Conservation (phyloP, 2,113 vertebrate genomes). For the Thamnaconus septentrionalis region DNA sequence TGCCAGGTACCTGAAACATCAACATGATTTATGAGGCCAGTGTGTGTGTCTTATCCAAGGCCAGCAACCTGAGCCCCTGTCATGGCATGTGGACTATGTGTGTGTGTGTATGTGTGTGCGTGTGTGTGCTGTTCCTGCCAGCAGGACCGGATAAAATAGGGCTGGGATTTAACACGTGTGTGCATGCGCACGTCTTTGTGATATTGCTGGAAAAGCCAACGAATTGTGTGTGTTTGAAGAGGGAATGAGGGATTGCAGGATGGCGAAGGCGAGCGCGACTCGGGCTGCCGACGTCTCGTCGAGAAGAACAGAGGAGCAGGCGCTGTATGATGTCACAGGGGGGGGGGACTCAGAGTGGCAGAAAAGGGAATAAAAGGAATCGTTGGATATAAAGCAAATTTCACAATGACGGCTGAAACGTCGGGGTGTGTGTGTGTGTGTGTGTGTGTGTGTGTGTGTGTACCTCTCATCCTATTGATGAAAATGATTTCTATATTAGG, state of each 20-base stretch:
- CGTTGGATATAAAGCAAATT: no score
- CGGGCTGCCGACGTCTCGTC: no score
- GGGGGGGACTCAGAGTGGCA: no score
- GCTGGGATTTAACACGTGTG: constrained; percentile 44
- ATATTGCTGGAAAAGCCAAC: no score
- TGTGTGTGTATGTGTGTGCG: not conserved
- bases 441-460: not conserved
- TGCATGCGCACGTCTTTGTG: constrained; percentile 5
- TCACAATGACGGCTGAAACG: no score
- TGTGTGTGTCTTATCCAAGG: constrained; percentile 38
- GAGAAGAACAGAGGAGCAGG: no score
- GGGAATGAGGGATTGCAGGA: no score
- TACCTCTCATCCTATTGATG: constrained; percentile 19
- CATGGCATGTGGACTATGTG: constrained; percentile 43
- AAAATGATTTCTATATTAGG: constrained; percentile 20
- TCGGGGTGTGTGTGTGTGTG: constrained; percentile 2
- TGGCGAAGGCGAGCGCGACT: no score
- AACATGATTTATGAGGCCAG: constrained; percentile 37
- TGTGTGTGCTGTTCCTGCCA: not conserved
- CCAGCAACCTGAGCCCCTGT: constrained; percentile 28
- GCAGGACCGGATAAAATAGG: constrained; percentile 35
- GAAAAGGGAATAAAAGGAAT: no score
- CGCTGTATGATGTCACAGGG: no score
- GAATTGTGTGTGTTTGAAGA: no score
- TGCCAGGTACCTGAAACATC: constrained; percentile 81